phyloP scores from a whole-genome alignment of 1,140 invertebrate genomes.

The Drosophila setifemur region DNA sequence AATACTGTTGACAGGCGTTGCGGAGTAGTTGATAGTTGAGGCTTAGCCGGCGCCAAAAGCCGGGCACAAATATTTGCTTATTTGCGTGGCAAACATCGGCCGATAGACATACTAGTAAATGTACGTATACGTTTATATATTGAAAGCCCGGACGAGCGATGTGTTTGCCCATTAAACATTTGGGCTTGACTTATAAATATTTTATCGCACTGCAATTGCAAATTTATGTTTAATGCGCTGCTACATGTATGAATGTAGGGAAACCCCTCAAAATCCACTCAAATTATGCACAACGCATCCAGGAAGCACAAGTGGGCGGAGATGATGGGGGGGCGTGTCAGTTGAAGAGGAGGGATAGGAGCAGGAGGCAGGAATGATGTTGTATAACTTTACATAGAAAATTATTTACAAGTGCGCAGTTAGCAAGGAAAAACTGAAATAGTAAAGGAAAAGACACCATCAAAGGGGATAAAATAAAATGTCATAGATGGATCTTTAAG shows the following conservation, averaged over 20 bases:
- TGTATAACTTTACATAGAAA: slow-evolving; percentile 76
- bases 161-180: slow-evolving; percentile 73
- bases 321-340: not conserved
- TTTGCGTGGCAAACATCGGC: slow-evolving; percentile 36
- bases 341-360: not conserved
- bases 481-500: too few species aligned
- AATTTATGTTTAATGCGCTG: slow-evolving; percentile 37
- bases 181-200: slow-evolving; percentile 70
- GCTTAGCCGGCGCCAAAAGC: slow-evolving; percentile 26
- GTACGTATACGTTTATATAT: too few species aligned
- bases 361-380: slow-evolving; percentile 18
- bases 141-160: not conserved
- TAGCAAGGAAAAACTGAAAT: slow-evolving; percentile 20
- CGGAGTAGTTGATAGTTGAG: slow-evolving; percentile 32
- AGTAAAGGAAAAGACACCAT: not conserved
- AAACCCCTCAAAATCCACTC: slow-evolving; percentile 37
- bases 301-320: not conserved
- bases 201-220: slow-evolving; percentile 46
- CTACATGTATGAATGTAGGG: slow-evolving; percentile 43
- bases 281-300: slow-evolving; percentile 61
- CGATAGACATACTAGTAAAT: slow-evolving; percentile 12
- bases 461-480: too few species aligned
- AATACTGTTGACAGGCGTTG: slow-evolving; percentile 68
- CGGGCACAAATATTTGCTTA: slow-evolving; percentile 57
- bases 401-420: slow-evolving; percentile 76